A percentile compares a stretch with the other conserved stretches of the same genome.
phyloP scores from a whole-genome alignment of 2,888 invertebrate species.

The Pammene aurita region DNA sequence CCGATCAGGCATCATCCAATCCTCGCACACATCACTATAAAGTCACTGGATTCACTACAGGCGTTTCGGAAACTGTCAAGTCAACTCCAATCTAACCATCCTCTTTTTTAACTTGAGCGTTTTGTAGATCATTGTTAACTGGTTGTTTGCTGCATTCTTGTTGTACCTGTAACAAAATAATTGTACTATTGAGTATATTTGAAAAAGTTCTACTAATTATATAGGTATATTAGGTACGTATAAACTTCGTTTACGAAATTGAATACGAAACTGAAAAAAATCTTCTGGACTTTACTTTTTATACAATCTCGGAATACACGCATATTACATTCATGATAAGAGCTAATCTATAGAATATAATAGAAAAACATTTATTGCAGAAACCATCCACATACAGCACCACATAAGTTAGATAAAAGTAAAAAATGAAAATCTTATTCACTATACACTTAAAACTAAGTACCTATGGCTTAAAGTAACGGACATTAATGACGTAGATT shows the following conservation, averaged over 20 bases:
- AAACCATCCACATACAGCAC: no score
- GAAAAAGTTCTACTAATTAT: background rate
- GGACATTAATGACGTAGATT: no score
- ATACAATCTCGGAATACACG: no score
- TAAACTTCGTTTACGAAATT: background rate
- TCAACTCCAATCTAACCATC: constrained; percentile 69
- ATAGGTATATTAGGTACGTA: background rate
- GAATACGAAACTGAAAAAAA: no score
- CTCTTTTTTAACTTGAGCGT: constrained; percentile 62
- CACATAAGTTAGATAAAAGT: no score
- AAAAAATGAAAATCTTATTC: no score
- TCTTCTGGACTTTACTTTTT: no score
- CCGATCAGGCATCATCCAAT: constrained; percentile 80
- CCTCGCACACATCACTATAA: constrained; percentile 14
- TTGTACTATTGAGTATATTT: constrained; percentile 32
- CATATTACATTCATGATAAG: no score
- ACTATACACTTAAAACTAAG: no score
- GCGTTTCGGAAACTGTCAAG: constrained; percentile 57
- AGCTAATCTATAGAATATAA: no score
- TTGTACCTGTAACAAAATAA: constrained; percentile 68
- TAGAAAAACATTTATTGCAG: no score
- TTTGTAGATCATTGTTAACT: constrained; percentile 55
- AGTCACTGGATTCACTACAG: background rate
- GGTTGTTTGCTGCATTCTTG: constrained; percentile 52
- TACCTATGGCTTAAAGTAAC: no score